Base-by-base conservation (phyloP, 2,888 invertebrate genomes). In the Caenorhabditis macrosperma region DNA sequence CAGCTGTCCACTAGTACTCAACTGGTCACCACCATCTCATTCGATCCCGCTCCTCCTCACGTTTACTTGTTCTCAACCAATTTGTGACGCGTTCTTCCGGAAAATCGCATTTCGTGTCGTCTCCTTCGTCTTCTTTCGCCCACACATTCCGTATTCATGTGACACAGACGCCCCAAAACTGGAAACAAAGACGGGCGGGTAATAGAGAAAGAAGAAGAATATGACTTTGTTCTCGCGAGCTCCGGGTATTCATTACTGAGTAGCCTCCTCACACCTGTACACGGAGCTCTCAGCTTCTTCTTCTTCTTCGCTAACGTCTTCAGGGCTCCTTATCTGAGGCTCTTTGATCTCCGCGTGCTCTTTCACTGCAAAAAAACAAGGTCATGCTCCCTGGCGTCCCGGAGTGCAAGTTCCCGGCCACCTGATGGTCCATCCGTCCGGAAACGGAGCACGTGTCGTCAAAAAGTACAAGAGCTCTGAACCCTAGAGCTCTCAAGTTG, bases 1-100 rank as follows among this genome's bases (percentile, higher is more conserved):
- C 54, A 67, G 57, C 59, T 55, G 68, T 68, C 68, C 66, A 66
- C 44, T 55, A n/a, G n/a, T n/a, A 30, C 15, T 57, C 33, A 5
- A 26, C n/a, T 59, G 59, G 38, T 41, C 59, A 57, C 33, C 20
- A 24, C 44, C 24, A n/a, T 44, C 15, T 60, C n/a, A 60, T n/a
- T 59, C 41, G 41, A 35, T 26, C n/a, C 33, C 12, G 9, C 6
- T 38, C 15, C 44, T 10, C 3, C 17, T 20, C 15, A 12, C 20
- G 3, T 61, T 61, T 59, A 26, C 59, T 41, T 41, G 20, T 46
- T 61, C 30, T 48, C n/a, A 63, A 28, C 17, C 52, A 64, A 64
- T 52, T 64, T 38, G 52, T 33, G 33, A 57, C 50, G 63, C 63
- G 50, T 33, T 63, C 63, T 33, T 48, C 35, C 63, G 63, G 50